Base-by-base conservation (phyloP, 2,888 invertebrate genomes). In the Tuta absoluta region DNA sequence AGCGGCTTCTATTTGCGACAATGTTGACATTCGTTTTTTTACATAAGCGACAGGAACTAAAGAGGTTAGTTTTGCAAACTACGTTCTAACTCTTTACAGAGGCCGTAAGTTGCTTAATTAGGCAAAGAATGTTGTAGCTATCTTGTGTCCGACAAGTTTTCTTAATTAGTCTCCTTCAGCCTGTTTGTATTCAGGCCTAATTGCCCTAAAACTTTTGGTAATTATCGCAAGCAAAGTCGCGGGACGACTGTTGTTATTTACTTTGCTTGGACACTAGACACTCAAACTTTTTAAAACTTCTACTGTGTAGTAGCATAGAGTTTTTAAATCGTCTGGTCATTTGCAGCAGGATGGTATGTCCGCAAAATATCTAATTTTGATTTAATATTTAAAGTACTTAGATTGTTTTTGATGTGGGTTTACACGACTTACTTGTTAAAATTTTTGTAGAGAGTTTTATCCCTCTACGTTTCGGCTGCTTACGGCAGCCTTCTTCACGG, bases 151-250 rank as follows among this genome's bases (percentile, higher is more conserved):
- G 12, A 23, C 21, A 11, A 53, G 24, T 53, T 53, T 53, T 53
- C 51, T 53, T 23, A 21, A 53, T 53, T 53, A 53, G 51, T 14
- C 51, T 21, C 51, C 14, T 49, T 53, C 23, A 53, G 51, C 12
- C 14, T 53, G 23, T 53, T 53, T 53, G 51, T 23, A 53, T 12
- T 53, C 0, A 23, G 23, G 51, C 51, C 51, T 53, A 53, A 53
- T 53, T 53, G 51, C 51, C 51, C 51, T 53, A 24, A 53, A 53
- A 24, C 19, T 53, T 53, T 53, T 14, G 5, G 51, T 53, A 53
- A 53, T 53, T 53, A 53, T 53, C 51, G 21, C 51, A 23, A 12
- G 51, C 23, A 53, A 53, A 53, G 51, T 53, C 51, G 11, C 14
- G 14, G 51, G 23, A 23, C 2, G 12, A 2, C 14, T 24, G 10